These are phyloP conservation scores for Vanessa tameamea DNA, from an alignment of 1,140 invertebrate genomes.

Conservation along the genomic window DNA sequence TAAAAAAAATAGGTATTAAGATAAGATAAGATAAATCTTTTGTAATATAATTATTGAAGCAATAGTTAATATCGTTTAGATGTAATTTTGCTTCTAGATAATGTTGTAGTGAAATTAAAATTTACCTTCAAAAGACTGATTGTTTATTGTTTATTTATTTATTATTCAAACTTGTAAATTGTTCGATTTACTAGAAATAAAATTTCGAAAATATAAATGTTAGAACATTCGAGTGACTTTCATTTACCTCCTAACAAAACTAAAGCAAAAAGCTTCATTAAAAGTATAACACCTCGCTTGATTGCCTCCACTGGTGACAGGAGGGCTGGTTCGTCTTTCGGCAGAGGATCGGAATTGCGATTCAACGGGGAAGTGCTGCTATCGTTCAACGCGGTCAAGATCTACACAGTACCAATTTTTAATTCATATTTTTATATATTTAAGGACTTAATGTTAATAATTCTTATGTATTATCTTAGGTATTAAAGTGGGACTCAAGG, in stretches of 20 bases:
- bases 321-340: too few species aligned
- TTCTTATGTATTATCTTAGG: too few species aligned
- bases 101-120: conserved; percentile 48
- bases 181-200: conserved; percentile 66
- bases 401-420: too few species aligned
- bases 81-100: conserved; percentile 38
- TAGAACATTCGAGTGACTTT: conserved; percentile 48
- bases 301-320: too few species aligned
- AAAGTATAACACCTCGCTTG: too few species aligned
- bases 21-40: conserved; percentile 16
- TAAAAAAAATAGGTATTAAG: conserved; percentile 6
- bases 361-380: too few species aligned
- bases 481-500: too few species aligned
- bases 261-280: too few species aligned
- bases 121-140: conserved; percentile 79
- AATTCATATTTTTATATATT: too few species aligned
- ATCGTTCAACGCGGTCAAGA: too few species aligned
- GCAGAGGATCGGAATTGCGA: too few species aligned
- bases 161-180: conserved; percentile 54
- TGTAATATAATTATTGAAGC: conserved; percentile 30
- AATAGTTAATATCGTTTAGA: conserved; percentile 26
- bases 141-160: conserved; percentile 60
- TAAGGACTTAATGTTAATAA: too few species aligned
- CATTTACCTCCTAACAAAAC: conserved; percentile 4
- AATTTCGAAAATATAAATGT: conserved; percentile 68